Conservation (phyloP, 2,797 vertebrate species). For the Lagorchestes hirsutus region DNA sequence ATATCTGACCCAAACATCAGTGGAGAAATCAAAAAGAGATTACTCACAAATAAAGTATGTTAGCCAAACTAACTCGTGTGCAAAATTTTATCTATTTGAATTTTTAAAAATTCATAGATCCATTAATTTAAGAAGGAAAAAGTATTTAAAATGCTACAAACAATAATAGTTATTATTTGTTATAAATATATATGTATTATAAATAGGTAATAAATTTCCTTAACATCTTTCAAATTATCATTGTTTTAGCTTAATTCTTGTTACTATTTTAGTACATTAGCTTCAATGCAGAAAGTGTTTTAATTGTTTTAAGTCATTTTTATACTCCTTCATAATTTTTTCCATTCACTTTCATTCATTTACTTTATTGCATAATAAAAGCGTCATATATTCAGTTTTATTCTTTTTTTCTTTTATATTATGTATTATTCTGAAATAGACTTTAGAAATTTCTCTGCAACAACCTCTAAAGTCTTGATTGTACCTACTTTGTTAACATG, state of each 20-base stretch:
- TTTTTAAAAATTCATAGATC: too few relatives aligned
- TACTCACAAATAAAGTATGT: too few relatives aligned
- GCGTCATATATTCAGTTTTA: not conserved
- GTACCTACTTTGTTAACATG: not conserved
- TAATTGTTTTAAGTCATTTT: not conserved
- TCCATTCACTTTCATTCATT: not conserved
- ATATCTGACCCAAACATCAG: too few relatives aligned
- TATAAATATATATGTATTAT: too few relatives aligned
- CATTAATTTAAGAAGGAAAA: not conserved
- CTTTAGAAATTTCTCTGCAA: not conserved
- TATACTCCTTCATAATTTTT: not conserved
- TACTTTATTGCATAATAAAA: not conserved
- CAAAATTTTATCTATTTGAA: too few relatives aligned
- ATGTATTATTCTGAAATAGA: not conserved
- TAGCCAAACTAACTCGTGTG: too few relatives aligned
- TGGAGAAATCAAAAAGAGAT: too few relatives aligned
- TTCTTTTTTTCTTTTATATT: not conserved
- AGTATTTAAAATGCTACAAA: not conserved
- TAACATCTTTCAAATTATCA: not conserved
- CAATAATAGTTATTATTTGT: not conserved
- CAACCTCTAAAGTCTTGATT: not conserved
- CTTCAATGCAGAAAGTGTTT: not conserved
- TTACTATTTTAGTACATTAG: not conserved
- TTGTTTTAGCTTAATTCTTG: not conserved
- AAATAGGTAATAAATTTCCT: not conserved